Evolutionary conservation across 2,797 vertebrate species (phyloP).

Genomic region (Selene dorsalis): DNA sequence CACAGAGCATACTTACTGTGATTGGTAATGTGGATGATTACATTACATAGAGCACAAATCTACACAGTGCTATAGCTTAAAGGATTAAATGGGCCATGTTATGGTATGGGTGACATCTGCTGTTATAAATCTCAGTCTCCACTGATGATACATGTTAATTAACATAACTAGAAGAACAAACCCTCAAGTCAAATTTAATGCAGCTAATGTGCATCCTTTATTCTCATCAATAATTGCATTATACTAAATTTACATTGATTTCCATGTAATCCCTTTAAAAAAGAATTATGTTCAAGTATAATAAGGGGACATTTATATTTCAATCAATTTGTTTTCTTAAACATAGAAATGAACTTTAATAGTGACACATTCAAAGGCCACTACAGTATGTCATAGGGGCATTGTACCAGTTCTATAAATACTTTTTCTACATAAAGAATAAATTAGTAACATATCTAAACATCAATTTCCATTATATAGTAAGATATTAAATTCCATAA

Average conservation of each 20-base stretch:
- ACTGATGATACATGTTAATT: background rate
- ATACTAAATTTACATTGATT: conserved; percentile 6
- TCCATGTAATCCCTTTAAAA: conserved; percentile 1
- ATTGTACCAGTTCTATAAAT: background rate
- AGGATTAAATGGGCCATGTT: conserved; percentile 4
- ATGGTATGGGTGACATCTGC: background rate
- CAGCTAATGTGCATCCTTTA: conserved; percentile 13
- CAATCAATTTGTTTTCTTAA: background rate
- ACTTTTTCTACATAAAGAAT: background rate
- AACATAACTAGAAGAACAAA: conserved; percentile 4
- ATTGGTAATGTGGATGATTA: conserved; percentile 1
- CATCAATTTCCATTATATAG: background rate
- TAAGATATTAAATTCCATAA: background rate
- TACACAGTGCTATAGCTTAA: background rate
- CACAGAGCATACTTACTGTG: background rate
- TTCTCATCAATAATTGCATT: background rate
- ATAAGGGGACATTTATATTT: background rate
- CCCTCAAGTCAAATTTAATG: conserved; percentile 4
- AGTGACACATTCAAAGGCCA: background rate
- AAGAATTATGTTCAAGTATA: background rate
- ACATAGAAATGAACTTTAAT: conserved; percentile 11
- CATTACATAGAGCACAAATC: background rate
- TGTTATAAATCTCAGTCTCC: conserved; percentile 4
- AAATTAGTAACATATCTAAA: background rate
- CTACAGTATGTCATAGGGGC: background rate